Base-by-base conservation (phyloP, 2,888 invertebrate species). In the Scaptomyza flava region DNA sequence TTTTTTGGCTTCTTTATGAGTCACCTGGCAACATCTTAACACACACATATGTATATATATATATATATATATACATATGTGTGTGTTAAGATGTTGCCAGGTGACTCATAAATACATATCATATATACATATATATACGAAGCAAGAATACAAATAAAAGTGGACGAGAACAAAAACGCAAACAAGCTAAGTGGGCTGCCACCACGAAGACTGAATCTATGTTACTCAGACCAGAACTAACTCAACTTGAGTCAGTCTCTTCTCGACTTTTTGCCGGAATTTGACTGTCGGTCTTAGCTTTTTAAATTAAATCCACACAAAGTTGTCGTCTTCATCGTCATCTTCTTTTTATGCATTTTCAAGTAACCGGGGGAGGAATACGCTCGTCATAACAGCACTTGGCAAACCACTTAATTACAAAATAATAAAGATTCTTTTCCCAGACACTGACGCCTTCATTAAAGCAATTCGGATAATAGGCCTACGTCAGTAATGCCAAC, bases 371-470 rank as follows among this genome's bases (percentile, higher is more conserved):
- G 30, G 1, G 20, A 2, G 17, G 23, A 33, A 38, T 1, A 33
- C 12, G 56, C 51, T 69, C 62, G 64, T 52, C 63, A 31, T 63
- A 48, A 42, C 48, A 52, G 58, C 81, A 68, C 72, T 78, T 71
- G 84, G 72, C 86, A 81, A 86, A 88, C 78, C 87, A 88, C 88
- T 85, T 85, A 86, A 86, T 85, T 85, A 88, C 81, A 79, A 86
- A 85, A 85, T 88, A 85, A 85, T 85, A 88, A 88, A 79, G 88
- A 86, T 86, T 88, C 81, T 58, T 65, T 60, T 64, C 65, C 48
- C 77, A 85, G 82, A 79, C 77, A 68, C 67, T 65, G 73, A 69
- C 72, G 81, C 77, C 73, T 82, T 79, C 77, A 77, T 79, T 81
- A 81, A 75, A 71, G 83, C 81, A 72, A 77, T 86, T 86, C 65